Evolutionary conservation across 2,113 vertebrate genomes (phyloP), one percentile per base, ranked within the genome.

Genomic region (Pterocles orientalis): DNA sequence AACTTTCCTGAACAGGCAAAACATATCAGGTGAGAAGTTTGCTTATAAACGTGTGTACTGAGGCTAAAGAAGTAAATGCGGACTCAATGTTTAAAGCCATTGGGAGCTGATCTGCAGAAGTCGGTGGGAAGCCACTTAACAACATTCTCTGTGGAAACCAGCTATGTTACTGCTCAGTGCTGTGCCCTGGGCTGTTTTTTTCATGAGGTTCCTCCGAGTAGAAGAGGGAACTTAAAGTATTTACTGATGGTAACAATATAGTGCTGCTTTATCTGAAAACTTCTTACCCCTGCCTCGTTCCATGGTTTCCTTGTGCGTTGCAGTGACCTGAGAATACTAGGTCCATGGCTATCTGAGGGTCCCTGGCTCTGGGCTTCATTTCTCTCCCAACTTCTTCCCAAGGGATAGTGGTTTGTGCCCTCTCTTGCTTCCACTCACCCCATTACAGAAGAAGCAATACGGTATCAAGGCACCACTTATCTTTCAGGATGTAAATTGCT

Each of bases 371-470:
- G 29, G 34, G 29, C 41, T 78, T 17, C 13, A 3, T 78, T 73
- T 90, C 17, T 62, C 7, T 72, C 12, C 4, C 25, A 64, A 9
- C 29, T 66, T 76, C 36, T 72, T 81, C 12, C 14, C 15, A 56
- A 56, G 31, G 13, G 12, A 3, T 21, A 31, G 12, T 31, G 60
- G 7, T 87, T 77, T 41, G 50, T 56, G 33, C 15, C 5, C 17
- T 31, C 4, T 34, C 24, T 73, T 87, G 31, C 19, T 50, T 66
- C 34, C 20, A 14, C 33, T 10, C 6, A 4, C 80, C 18, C 34
- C 3, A 0, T 43, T 61, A 4, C 8, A 36, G 41, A 57, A 36
- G 21, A 58, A 14, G 4, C 11, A 29, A 3, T 12, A 2, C 4
- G 36, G 7, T 71, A 19, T 2, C 5, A n/a, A 68, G 24, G 33